These are phyloP conservation scores for Chaetophractus vellerosus DNA, from an alignment of 2,797 vertebrate species.

Conservation along the genomic window DNA sequence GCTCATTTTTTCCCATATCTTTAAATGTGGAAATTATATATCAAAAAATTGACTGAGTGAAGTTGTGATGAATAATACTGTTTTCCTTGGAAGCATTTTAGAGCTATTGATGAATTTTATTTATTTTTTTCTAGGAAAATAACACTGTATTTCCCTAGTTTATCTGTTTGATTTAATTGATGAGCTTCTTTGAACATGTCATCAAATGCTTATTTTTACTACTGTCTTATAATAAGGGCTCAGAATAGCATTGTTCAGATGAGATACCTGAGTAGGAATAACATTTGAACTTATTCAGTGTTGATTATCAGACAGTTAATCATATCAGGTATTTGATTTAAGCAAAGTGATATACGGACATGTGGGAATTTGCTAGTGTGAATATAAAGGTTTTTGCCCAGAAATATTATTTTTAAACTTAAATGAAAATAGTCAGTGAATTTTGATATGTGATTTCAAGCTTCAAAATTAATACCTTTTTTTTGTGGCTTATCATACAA, in stretches of 20 bases:
- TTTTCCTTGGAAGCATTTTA: slow-evolving; percentile 43
- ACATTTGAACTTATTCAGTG: slow-evolving; percentile 3
- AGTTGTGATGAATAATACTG: background rate
- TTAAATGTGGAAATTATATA: background rate
- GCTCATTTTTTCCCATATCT: background rate
- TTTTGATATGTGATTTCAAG: slow-evolving; percentile 40
- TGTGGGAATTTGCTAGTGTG: background rate
- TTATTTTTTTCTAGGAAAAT: background rate
- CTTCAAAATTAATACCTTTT: slow-evolving; percentile 12
- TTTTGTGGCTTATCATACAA: slow-evolving; percentile 7
- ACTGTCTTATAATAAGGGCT: background rate
- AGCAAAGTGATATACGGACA: background rate
- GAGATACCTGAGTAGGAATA: background rate
- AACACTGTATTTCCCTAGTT: background rate
- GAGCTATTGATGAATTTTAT: background rate
- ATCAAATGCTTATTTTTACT: slow-evolving; percentile 46
- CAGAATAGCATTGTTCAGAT: background rate
- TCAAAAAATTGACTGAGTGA: slow-evolving; percentile 43
- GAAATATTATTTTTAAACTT: slow-evolving; percentile 61
- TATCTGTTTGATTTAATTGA: slow-evolving; percentile 19
- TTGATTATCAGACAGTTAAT: slow-evolving; percentile 22
- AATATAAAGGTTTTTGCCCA: background rate
- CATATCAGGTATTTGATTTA: background rate
- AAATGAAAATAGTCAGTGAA: background rate
- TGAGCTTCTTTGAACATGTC: background rate